These are phyloP conservation scores for Donacobius atricapilla DNA, from an alignment of 2,113 vertebrate species.

Conservation along the genomic window DNA sequence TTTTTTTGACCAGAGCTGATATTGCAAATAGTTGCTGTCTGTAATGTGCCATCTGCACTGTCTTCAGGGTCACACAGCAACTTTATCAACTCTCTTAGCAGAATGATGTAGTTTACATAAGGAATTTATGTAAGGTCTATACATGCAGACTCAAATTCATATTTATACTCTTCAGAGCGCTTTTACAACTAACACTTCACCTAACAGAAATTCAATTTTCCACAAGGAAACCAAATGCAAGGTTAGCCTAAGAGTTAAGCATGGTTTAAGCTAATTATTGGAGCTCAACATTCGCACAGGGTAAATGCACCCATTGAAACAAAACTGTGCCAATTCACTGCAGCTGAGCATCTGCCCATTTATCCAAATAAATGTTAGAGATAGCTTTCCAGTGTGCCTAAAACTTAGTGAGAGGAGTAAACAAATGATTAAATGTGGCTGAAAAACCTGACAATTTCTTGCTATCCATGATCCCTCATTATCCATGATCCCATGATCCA, in stretches of 20 bases:
- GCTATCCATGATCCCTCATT: not conserved
- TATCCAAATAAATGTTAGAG: not conserved
- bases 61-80: not conserved
- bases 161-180: not conserved
- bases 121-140: not conserved
- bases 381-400: not conserved
- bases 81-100: not conserved
- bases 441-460: not conserved
- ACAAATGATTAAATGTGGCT: not conserved
- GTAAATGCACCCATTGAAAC: not conserved
- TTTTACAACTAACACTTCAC: not conserved
- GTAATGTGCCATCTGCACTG: not conserved
- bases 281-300: not conserved
- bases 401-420: not conserved
- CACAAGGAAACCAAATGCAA: not conserved
- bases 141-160: not conserved
- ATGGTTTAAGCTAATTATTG: not conserved
- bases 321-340: not conserved
- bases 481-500: not conserved
- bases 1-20: not conserved
- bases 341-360: not conserved
- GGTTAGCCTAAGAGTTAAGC: not conserved
- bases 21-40: not conserved
- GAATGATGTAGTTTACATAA: not conserved
- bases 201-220: not conserved